Evolutionary conservation across 2,888 invertebrate species (phyloP).

Genomic region (Aplocera efformata): DNA sequence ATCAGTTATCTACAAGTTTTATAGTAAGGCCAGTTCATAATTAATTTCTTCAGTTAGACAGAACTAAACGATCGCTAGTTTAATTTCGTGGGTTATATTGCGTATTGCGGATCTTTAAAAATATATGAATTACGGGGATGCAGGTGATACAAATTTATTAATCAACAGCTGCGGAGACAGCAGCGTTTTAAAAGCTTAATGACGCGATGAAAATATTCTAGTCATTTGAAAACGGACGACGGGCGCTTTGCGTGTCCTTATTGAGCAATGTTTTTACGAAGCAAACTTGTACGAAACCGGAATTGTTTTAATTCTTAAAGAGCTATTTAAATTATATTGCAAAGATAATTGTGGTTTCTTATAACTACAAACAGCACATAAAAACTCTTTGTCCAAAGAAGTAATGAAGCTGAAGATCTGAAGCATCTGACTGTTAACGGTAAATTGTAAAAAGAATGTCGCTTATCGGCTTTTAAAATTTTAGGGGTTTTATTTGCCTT

Average conservation of each 20-base stretch:
- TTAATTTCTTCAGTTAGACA: too few species aligned
- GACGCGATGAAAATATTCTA: constrained; percentile 48
- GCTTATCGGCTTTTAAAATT: constrained; percentile 10
- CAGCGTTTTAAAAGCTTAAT: constrained; percentile 48
- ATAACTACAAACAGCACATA: background rate
- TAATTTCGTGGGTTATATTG: constrained; percentile 4
- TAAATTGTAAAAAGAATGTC: constrained; percentile 9
- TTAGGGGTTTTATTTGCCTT: constrained; percentile 4
- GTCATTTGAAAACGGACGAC: constrained; percentile 32
- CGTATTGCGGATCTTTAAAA: constrained; percentile 35
- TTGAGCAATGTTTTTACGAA: constrained; percentile 32
- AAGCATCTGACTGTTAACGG: constrained; percentile 13
- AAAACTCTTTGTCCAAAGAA: background rate
- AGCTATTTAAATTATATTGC: constrained; percentile 10
- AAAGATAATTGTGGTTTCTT: constrained; percentile 9
- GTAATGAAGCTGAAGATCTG: background rate
- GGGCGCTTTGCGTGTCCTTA: constrained; percentile 34
- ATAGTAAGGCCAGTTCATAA: too few species aligned
- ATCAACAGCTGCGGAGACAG: constrained; percentile 63
- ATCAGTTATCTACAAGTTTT: too few species aligned
- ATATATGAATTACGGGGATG: constrained; percentile 38
- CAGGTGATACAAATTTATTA: constrained; percentile 66
- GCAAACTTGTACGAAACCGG: constrained; percentile 19
- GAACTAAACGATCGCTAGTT: too few species aligned
- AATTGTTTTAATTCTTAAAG: constrained; percentile 7